Conservation (phyloP, 1,140 invertebrate genomes). For the Chrysopa pallens region DNA sequence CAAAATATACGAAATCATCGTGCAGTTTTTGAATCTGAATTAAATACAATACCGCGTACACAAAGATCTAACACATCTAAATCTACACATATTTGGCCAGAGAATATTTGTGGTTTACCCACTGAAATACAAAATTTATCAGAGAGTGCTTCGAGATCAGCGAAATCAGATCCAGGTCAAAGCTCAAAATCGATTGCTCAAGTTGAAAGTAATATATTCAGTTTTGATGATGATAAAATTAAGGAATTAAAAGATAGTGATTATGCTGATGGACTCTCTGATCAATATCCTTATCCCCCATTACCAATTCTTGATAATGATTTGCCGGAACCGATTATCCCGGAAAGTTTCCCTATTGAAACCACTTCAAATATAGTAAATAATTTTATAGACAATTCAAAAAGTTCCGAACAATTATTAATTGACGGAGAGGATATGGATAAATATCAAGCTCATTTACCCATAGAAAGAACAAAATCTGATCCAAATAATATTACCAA, state of each 20-base stretch:
- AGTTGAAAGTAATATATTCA: constrained; percentile 37
- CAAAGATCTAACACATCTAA: constrained; percentile 8
- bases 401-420: neutral
- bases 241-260: constrained; percentile 31
- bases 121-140: constrained; percentile 25
- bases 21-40: constrained; percentile 14
- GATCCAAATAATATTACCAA: constrained; percentile 59
- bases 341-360: neutral
- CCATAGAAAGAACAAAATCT: constrained; percentile 65
- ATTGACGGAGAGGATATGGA: neutral
- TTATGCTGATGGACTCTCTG: constrained; percentile 8
- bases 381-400: neutral
- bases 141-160: neutral
- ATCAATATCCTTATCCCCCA: neutral
- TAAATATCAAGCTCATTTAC: constrained; percentile 30
- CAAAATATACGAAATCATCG: constrained; percentile 27
- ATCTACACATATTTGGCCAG: constrained; percentile 32
- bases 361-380: neutral
- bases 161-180: constrained; percentile 1
- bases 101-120: constrained; percentile 29
- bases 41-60: constrained; percentile 16
- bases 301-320: neutral
- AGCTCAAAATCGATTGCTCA: constrained; percentile 16
- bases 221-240: constrained; percentile 49
- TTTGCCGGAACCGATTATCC: neutral